Evolutionary conservation across 2,113 vertebrate genomes (phyloP).

Genomic region (Sinocyclocheilus maitianheensis): DNA sequence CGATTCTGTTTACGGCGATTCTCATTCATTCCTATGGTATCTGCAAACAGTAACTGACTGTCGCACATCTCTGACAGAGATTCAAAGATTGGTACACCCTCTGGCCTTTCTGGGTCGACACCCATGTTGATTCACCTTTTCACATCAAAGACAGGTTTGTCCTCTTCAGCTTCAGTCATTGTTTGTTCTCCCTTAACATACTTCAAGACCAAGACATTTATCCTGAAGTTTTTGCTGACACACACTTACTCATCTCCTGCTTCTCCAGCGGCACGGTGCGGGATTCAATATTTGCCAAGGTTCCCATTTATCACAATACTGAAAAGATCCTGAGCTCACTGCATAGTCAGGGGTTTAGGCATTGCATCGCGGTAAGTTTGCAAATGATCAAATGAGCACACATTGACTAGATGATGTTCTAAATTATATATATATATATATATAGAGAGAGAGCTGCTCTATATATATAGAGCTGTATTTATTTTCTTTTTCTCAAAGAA

Average conservation of each 20-base stretch:
- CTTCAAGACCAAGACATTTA: background rate
- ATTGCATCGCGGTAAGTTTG: constrained; percentile 73
- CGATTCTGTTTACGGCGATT: too few species aligned
- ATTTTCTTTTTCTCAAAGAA: constrained; percentile 58
- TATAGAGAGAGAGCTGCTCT: too few species aligned
- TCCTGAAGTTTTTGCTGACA: background rate
- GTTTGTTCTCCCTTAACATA: background rate
- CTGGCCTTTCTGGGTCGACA: constrained; percentile 79
- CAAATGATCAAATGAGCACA: background rate
- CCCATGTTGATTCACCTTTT: constrained; percentile 72
- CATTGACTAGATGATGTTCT: too few species aligned
- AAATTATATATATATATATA: too few species aligned
- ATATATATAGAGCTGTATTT: background rate
- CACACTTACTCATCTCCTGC: too few species aligned
- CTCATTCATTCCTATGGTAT: background rate
- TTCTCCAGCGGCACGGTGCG: constrained; percentile 63
- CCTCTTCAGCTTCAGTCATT: background rate
- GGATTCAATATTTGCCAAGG: constrained; percentile 53
- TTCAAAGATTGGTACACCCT: constrained; percentile 64
- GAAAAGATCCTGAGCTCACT: constrained; percentile 63
- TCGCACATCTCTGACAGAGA: background rate
- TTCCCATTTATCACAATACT: constrained; percentile 71
- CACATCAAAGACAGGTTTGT: constrained; percentile 60
- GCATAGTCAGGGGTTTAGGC: constrained; percentile 64
- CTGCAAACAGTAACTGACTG: background rate